Base-by-base conservation (phyloP, 2,113 vertebrate species). In the Triplophysa siluroides region DNA sequence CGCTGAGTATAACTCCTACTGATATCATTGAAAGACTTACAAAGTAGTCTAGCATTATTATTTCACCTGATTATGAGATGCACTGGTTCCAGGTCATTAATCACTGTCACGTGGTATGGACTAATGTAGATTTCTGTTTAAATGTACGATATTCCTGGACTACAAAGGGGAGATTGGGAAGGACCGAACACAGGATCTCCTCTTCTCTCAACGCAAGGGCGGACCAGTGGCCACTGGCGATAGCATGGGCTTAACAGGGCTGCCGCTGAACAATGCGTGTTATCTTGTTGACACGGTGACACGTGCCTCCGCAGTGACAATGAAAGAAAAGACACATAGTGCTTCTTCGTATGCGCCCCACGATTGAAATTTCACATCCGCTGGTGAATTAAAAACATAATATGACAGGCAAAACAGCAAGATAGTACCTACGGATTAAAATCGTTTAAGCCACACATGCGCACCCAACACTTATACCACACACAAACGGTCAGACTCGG, bases 131-230 rank as follows among this genome's bases (percentile, higher is more conserved):
- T n/a, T 24, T 81, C 62, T 74, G 79, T 60, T 71, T 72, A 70
- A 58, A 81, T 78, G 52, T 78, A 81, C 56, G 60, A 33, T 75
- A 78, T 84, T 84, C 83, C 83, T 84, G n/a, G 83, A 84, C 79
- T 58, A 58, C n/a, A n/a, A 75, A 66, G 66, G 38, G 61, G 58
- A 61, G 54, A 68, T 5, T 9, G 63, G 33, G 62, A 63, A 43
- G 60, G 63, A 76, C 80, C 65, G 33, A 63, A 66, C 45, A 47
- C 38, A 50, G 7, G 50, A 50, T 18, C 13, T 11, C 18, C n/a
- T 16, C 56, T 29, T 50, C 64, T 68, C 63, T 54, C 72, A 50
- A 47, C 75, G 63, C 33, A 72, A n/a, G n/a, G 78, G 60, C 78
- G 18, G 67, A 71, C 78, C 41, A 72, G 63, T n/a, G 23, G 45